Conservation (phyloP, 2,113 vertebrate genomes). For the Ploceus nigricollis region DNA sequence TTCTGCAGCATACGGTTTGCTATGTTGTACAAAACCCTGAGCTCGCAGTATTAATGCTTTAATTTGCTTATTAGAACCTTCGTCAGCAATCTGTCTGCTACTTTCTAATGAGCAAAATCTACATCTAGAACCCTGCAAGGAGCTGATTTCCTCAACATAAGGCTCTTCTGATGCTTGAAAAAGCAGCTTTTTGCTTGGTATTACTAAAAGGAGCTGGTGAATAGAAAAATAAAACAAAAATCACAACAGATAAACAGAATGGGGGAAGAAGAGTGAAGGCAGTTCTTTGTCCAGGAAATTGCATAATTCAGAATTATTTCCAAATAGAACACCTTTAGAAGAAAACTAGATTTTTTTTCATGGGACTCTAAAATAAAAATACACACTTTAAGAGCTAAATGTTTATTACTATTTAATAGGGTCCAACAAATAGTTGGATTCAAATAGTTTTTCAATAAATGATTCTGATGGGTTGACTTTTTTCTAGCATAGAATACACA, state of each 20-base stretch:
- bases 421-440: neutral
- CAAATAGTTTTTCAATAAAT: neutral
- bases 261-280: neutral
- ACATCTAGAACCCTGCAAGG: neutral
- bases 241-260: neutral
- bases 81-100: slow-evolving; percentile 1
- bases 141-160: neutral
- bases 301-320: neutral
- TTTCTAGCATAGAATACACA: neutral
- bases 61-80: slow-evolving; percentile 46
- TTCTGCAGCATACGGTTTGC: slow-evolving; percentile 21
- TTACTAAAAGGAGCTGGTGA: neutral
- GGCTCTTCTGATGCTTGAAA: neutral
- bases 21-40: slow-evolving; percentile 35
- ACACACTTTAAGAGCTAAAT: neutral
- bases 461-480: neutral
- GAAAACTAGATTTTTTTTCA: neutral
- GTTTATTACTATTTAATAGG: neutral
- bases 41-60: slow-evolving; percentile 14
- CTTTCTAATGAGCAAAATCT: neutral
- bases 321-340: neutral
- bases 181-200: neutral
- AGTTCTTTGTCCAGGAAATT: neutral
- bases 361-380: neutral
- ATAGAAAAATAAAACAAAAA: neutral